Evolutionary conservation across 2,888 invertebrate species (phyloP).

Genomic region (Nemotelus pantherinus): DNA sequence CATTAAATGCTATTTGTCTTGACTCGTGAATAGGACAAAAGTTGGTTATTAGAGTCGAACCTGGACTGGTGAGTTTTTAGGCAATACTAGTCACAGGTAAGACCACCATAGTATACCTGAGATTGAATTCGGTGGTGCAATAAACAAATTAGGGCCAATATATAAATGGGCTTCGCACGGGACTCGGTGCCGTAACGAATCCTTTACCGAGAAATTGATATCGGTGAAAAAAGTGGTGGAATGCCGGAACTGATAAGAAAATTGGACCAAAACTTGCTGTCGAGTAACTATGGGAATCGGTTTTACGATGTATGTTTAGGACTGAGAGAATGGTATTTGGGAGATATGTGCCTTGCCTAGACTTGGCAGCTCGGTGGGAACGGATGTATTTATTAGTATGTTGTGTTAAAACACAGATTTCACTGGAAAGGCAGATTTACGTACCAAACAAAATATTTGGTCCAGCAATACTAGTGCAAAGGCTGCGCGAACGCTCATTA

Average conservation of each 20-base stretch:
- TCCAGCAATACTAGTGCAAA: no score
- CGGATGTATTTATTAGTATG: background rate
- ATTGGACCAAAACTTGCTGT: background rate
- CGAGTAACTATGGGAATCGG: background rate
- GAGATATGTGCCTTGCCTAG: background rate
- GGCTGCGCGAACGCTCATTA: no score
- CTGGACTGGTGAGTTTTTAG: no score
- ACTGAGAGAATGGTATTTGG: background rate
- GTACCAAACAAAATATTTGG: no score
- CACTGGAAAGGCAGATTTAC: no score
- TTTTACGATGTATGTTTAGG: background rate
- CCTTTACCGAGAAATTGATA: background rate
- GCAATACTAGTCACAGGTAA: no score
- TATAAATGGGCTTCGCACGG: background rate
- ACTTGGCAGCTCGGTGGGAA: background rate
- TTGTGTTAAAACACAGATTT: no score
- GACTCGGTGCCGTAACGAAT: background rate
- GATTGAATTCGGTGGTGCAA: background rate
- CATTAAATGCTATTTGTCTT: no score
- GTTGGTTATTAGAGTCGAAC: no score
- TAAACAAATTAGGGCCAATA: background rate
- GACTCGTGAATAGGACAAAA: no score
- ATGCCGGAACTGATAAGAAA: constrained; percentile 6
- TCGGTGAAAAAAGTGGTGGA: background rate
- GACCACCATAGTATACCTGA: no score